Base-by-base conservation (phyloP, 1,140 invertebrate genomes). In the Sesamia nonagrioides region DNA sequence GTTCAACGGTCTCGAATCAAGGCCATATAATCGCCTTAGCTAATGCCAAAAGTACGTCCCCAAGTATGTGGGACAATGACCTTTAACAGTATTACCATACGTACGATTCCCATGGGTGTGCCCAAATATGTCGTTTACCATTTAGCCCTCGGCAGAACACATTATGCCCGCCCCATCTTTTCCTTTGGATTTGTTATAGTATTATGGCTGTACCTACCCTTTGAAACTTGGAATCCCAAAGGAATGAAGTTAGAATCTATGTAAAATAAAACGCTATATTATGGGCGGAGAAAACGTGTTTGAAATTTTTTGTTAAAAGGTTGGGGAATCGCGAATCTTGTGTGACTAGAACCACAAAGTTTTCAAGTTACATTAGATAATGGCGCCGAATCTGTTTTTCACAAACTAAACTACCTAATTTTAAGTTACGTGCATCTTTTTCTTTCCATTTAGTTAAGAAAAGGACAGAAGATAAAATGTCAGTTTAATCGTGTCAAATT, bases 1-100 rank as follows among this genome's bases (percentile, higher is more conserved):
- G 72, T 75, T 75, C 72, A 75, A 61, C 72, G 72, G 61, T 75
- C 72, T 17, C 35, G 72, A 60, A 75, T 61, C 72, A 75, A 75
- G 72, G 72, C 72, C 72, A 35, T 61, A n/a, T 48, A n/a, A n/a
- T 27, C 18, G 72, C 56, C 17, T 74, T 60, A 71, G 15, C 72
- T 27, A 61, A 61, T 33, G 56, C 69, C 45, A 50, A 42, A 60
- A 75, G 56, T 56, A 75, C 56, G 72, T 75, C 72, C 72, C 40
- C 72, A 48, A 17, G 18, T 75, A 60, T 75, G 11, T 75, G 15
- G 72, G 48, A 40, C 56, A 61, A 27, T 48, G 72, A 75, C 54
- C 72, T 75, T 40, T 42, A 75, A 75, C 37, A 56, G 33, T 8
- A 63, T 54, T 56, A 33, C 54, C 68, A 33, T 33, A 9, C 15